Percentiles rank a stretch among this genome's conserved stretches.
Conservation (phyloP, 2,888 invertebrate genomes). For the Apamea monoglypha region DNA sequence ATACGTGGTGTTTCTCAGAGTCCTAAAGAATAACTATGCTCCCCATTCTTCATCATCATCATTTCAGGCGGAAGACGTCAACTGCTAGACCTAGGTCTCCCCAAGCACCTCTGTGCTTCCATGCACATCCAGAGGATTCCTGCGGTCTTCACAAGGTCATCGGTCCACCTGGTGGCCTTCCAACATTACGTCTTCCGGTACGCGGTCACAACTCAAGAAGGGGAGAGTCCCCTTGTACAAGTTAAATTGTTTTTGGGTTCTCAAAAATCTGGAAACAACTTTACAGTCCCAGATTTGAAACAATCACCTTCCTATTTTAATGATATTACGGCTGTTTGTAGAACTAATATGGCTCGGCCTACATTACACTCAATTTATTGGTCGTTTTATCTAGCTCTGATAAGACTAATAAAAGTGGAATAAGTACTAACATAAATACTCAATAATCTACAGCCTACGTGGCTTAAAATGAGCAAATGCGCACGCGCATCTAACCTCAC, state of each 20-base stretch:
- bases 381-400: slow-evolving; percentile 19
- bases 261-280: background rate
- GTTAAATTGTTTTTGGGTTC: background rate
- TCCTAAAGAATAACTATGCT: too few species aligned
- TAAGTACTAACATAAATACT: background rate
- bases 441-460: background rate
- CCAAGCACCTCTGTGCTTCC: too few species aligned
- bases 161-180: too few species aligned
- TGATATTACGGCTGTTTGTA: background rate
- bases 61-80: too few species aligned
- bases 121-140: too few species aligned
- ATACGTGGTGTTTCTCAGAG: background rate
- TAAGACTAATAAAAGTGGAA: slow-evolving; percentile 14
- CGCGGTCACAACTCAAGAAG: too few species aligned
- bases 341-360: background rate
- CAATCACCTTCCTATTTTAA: background rate
- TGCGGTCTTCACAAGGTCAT: too few species aligned
- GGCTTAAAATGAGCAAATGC: background rate
- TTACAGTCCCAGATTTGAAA: background rate
- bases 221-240: too few species aligned
- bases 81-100: too few species aligned
- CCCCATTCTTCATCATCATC: too few species aligned
- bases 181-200: too few species aligned
- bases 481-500: background rate
- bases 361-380: slow-evolving; percentile 3